Evolutionary conservation across 2,888 invertebrate species (phyloP), one percentile per base, ranked within the genome.

Genomic region (Latheticus oryzae): DNA sequence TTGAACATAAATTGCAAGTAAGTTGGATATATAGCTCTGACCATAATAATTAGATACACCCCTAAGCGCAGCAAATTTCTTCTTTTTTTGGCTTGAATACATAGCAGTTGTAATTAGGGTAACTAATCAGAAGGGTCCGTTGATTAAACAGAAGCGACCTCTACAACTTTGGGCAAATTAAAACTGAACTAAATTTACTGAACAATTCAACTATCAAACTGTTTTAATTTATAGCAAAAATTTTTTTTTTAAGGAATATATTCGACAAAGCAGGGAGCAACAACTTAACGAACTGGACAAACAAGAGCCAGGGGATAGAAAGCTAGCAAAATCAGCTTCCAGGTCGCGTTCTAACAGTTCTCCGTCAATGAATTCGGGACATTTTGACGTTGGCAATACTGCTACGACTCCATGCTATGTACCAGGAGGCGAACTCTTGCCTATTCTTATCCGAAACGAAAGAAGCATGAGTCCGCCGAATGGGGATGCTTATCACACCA

Each of bases 191-290:
- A n/a, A n/a, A n/a, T n/a, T n/a, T n/a, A n/a, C n/a, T n/a, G n/a
- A n/a, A n/a, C n/a, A n/a, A n/a, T n/a, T n/a, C n/a, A n/a, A n/a
- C n/a, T n/a, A n/a, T n/a, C n/a, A n/a, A n/a, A n/a, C n/a, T n/a
- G n/a, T n/a, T n/a, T n/a, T n/a, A n/a, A n/a, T n/a, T n/a, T n/a
- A n/a, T n/a, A n/a, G n/a, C n/a, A n/a, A n/a, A n/a, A n/a, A 9
- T 2, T 43, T 12, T 62, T 56, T 61, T 76, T 79, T 16, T 9
- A 80, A 88, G 88, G 88, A 87, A 67, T 87, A 88, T 76, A 87
- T 91, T 70, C 83, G 89, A 3, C 88, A 90, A 69, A 92, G 92
- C 0, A 86, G 90, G 52, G 92, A 92, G 74, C 90, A 90, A 68
- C 85, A 89, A 24, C 78, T 92, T 57, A 89, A 92, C 74, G 86